Base-by-base conservation (phyloP, 2,113 vertebrate genomes). In the Motacilla alba region DNA sequence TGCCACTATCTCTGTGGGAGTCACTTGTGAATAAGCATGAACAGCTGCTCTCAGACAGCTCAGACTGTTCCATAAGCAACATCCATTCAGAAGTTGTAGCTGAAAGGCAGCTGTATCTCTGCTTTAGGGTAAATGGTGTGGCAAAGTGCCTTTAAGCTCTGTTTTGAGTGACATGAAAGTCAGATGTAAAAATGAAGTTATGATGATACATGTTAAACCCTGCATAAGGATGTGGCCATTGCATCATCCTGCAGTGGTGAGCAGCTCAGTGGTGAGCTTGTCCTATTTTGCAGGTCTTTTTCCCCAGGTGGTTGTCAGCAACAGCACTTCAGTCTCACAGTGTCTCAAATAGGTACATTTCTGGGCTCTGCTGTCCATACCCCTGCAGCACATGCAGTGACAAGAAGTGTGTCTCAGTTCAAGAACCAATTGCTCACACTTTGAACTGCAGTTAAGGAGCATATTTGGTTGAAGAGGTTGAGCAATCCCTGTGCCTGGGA, bases 371-470 rank as follows among this genome's bases (percentile, higher is more conserved):
- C 52, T 62, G 27, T 47, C 49, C 47, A 3, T 62, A 27, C 8
- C 3, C 8, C 22, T 1, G 1, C 68, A 35, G n/a, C 30, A 50
- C 20, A 14, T 2, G 7, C 11, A 33, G 21, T 22, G 22, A 28
- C 27, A 22, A 49, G 50, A 31, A 87, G 28, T 2, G 0, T 62
- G 58, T 49, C 7, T 3, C 13, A 28, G 56, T 39, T 89, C 50
- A 49, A 30, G 33, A 87, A 79, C 16, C 2, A 0, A 13, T 77
- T 76, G 21, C 39, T 90, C 47, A 59, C 8, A 6, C 50, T 73
- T 73, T 47, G 50, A 85, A 39, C 63, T 2, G 1, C 12, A 46
- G 58, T 37, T 85, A 60, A 46, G 16, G 50, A 81, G 64, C 17
- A 16, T 14, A 21, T 80, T 83, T 86, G 16, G n/a, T 58, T 62